Evolutionary conservation across 2,888 invertebrate genomes (phyloP), one percentile per base, ranked within the genome.

Genomic region (Apotomis turbidana): DNA sequence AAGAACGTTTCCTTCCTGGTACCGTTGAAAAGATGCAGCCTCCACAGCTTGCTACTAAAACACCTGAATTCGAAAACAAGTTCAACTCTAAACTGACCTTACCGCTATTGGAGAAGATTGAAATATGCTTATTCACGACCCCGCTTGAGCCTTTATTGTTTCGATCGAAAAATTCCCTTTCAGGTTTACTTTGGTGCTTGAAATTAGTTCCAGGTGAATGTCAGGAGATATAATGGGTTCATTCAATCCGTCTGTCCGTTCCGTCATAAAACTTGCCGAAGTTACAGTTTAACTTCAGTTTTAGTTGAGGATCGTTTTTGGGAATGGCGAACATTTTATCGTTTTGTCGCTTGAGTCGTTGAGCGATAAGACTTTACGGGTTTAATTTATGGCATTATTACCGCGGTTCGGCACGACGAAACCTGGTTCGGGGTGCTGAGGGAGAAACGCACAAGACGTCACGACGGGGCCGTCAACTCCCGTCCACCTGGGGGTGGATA

Each of bases 191-290:
- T 87, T 86, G 85, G 86, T 85, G 81, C 80, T 79, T 83, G 83
- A 85, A 87, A 90, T 89, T 89, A 85, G 86, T 88, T 88, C 83
- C 81, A 86, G 85, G 79, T 85, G 86, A 86, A 87, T 85, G 84
- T 87, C 86, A 85, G 84, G 81, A 80, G 78, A 80, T 81, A 82
- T 84, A 84, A 83, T 82, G 84, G 27, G 80, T 81, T 81, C 81
- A 79, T 79, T 83, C 81, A 82, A 78, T 81, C 77, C 77, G 77
- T 70, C 76, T 76, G 78, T 76, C 76, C 71, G 76, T 76, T 78
- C 74, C 74, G 77, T 77, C 76, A 59, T 63, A 61, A 71, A 68
- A 62, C 71, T 67, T 62, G 49, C 55, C 15, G 61, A 68, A 46
- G 60, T 52, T 36, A 27, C 49, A 66, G 67, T 61, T 61, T 27